Conservation (phyloP, 2,888 invertebrate genomes). For the Alcis repandata region DNA sequence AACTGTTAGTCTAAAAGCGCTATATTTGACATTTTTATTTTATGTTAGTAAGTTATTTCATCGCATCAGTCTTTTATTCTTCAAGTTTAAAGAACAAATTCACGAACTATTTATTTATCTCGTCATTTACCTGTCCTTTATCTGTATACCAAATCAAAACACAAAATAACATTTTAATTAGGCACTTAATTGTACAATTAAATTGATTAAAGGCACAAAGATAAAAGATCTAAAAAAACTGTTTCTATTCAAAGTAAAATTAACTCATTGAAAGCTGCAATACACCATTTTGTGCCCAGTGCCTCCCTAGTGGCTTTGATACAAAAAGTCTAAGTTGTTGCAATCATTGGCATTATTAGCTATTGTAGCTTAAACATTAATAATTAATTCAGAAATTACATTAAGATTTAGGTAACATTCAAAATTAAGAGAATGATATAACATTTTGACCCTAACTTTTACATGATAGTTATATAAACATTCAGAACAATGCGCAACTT, state of each 20-base stretch:
- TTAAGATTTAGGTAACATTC: constrained; percentile 31
- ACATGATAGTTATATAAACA: not conserved
- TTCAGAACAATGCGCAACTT: not conserved
- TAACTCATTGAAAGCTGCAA: not conserved
- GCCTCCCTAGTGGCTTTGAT: not conserved
- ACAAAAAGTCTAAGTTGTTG: not conserved
- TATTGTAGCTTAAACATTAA: constrained; percentile 21
- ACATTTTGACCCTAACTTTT: not conserved
- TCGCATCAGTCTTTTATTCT: not conserved
- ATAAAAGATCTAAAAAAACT: not conserved
- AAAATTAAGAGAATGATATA: constrained; percentile 6
- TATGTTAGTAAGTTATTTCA: not conserved
- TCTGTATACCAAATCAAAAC: too few species aligned
- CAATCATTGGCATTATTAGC: constrained; percentile 33
- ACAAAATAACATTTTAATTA: too few species aligned
- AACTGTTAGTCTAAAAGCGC: too few species aligned
- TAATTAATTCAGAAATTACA: constrained; percentile 17
- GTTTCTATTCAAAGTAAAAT: not conserved
- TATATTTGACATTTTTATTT: too few species aligned
- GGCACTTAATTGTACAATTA: too few species aligned
- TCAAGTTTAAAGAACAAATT: not conserved
- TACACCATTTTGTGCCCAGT: not conserved
- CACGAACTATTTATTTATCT: too few species aligned
- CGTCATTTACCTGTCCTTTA: too few species aligned
- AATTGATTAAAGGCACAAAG: too few species aligned